A percentile compares a stretch with the other conserved stretches of the same genome.
phyloP scores from a whole-genome alignment of 2,888 invertebrate genomes.

The Physocephala rufipes region DNA sequence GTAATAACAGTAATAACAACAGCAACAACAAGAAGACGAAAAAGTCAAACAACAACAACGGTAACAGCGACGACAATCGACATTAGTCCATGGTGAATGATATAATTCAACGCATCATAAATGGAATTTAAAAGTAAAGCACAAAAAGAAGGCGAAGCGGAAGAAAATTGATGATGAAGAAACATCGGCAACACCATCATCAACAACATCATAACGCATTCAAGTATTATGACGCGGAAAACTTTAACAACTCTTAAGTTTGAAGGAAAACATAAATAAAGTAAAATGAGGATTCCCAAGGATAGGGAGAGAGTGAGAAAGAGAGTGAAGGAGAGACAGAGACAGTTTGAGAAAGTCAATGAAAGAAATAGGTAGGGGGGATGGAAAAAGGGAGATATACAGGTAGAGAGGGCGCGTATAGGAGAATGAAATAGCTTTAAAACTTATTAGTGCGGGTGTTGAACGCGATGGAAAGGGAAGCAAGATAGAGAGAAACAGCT shows the following conservation, averaged over 20 bases:
- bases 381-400: neutral
- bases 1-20: neutral
- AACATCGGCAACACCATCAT: no score
- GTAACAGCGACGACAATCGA: no score
- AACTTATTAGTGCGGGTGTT: neutral
- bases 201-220: neutral
- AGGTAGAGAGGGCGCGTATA: no score
- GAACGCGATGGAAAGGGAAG: neutral
- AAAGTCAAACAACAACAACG: no score
- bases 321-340: neutral
- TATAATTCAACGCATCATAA: no score
- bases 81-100: no score
- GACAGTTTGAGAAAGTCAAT: neutral
- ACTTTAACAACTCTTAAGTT: neutral
- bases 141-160: neutral
- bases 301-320: neutral
- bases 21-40: neutral
- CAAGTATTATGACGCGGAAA: constrained; percentile 4
- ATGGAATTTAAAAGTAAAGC: neutral
- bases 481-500: no score
- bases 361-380: neutral
- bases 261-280: neutral
- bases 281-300: neutral
- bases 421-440: neutral
- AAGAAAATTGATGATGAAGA: neutral